phyloP scores from a whole-genome alignment of 2,888 invertebrate genomes.

The Pyrrhia umbra region DNA sequence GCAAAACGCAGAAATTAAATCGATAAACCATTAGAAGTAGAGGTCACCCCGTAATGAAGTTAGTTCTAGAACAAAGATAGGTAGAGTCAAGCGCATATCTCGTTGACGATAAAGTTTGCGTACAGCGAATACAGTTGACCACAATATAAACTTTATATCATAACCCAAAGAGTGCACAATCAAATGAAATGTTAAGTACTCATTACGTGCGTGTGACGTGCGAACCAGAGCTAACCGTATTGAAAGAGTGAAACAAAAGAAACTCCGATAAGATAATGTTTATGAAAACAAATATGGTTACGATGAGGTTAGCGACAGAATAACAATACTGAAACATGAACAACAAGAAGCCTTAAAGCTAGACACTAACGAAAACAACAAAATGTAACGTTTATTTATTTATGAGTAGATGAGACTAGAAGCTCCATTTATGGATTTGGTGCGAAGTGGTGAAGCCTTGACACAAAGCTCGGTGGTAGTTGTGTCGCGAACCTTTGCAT shows the following conservation, averaged over 20 bases:
- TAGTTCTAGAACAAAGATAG: constrained; percentile 55
- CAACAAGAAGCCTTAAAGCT: constrained; percentile 12
- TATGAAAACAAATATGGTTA: constrained; percentile 68
- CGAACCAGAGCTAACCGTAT: constrained; percentile 57
- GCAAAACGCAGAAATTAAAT: constrained; percentile 25
- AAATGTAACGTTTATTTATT: constrained; percentile 35
- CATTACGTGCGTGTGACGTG: constrained; percentile 58
- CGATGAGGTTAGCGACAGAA: constrained; percentile 52
- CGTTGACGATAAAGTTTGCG: constrained; percentile 37
- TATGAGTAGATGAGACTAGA: constrained; percentile 35
- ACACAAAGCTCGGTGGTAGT: constrained; percentile 36
- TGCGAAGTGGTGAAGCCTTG: constrained; percentile 53
- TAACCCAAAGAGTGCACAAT: constrained; percentile 55
- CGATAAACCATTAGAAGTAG: constrained; percentile 33
- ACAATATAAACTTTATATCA: constrained; percentile 57
- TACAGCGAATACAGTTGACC: constrained; percentile 26
- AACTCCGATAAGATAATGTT: constrained; percentile 70
- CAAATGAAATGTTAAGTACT: constrained; percentile 47
- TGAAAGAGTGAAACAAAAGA: constrained; percentile 71
- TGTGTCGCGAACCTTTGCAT: constrained; percentile 36
- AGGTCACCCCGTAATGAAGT: constrained; percentile 45
- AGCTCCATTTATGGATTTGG: constrained; percentile 28
- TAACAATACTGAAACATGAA: constrained; percentile 44
- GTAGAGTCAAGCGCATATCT: constrained; percentile 38
- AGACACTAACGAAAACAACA: constrained; percentile 1